Percentiles rank a stretch among this genome's conserved stretches.
Evolutionary conservation across 2,113 vertebrate genomes (phyloP).

Genomic region (Telmatochromis brichardi): DNA sequence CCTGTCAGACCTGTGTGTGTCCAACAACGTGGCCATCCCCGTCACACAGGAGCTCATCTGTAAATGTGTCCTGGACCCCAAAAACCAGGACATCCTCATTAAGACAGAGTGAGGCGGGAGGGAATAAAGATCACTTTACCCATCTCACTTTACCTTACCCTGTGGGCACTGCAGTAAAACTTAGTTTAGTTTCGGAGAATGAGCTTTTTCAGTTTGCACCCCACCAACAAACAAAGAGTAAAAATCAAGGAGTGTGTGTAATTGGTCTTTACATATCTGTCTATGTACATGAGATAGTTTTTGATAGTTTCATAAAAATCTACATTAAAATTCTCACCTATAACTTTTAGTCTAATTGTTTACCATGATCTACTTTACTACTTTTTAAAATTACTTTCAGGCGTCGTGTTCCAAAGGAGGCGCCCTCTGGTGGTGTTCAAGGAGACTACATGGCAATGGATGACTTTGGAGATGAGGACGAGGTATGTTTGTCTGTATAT

Average conservation of each 20-base stretch:
- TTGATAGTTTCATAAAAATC: background rate
- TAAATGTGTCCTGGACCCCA: constrained; percentile 93
- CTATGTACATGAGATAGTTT: background rate
- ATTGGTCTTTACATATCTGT: background rate
- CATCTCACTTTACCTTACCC: background rate
- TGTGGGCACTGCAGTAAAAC: background rate
- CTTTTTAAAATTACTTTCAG: constrained; percentile 45
- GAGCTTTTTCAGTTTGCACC: background rate
- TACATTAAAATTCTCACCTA: background rate
- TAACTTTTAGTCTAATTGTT: background rate
- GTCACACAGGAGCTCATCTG: constrained; percentile 99
- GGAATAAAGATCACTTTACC: background rate
- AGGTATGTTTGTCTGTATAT: constrained; percentile 39
- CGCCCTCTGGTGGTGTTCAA: constrained; percentile 54
- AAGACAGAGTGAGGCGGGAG: constrained; percentile 83
- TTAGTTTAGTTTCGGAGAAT: accelerated
- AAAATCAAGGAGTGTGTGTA: background rate
- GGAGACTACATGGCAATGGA: constrained; percentile 75
- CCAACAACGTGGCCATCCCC: constrained; percentile 93
- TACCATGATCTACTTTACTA: background rate
- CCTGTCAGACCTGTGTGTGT: constrained; percentile 94
- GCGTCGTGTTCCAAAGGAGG: constrained; percentile 82
- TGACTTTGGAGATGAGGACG: constrained; percentile 83
- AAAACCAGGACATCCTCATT: constrained; percentile 97
- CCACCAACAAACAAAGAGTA: background rate